Evolutionary conservation across 1,140 invertebrate genomes (phyloP).

Genomic region (Caenorhabditis latens): DNA sequence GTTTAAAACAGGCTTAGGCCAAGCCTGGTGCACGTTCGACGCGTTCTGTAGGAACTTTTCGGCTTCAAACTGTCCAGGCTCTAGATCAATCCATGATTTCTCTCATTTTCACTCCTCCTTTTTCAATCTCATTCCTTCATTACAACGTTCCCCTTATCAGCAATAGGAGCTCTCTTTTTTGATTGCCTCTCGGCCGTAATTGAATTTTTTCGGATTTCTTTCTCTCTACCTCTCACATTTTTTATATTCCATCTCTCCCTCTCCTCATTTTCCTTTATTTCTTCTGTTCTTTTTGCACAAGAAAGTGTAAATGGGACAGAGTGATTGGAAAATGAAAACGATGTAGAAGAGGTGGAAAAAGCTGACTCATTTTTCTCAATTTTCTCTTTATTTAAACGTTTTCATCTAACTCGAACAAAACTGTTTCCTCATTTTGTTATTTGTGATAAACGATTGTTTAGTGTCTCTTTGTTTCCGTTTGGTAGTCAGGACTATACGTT

Average conservation of each 20-base stretch:
- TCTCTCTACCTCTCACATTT: not conserved
- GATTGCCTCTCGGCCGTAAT: not conserved
- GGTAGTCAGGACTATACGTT: too few species aligned
- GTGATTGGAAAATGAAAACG: not conserved
- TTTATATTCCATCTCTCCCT: not conserved
- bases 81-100: too few species aligned
- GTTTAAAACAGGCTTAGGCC: too few species aligned
- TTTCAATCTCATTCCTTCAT: not conserved
- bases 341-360: too few species aligned
- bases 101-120: too few species aligned
- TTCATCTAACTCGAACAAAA: not conserved
- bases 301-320: not conserved
- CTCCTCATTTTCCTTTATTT: not conserved
- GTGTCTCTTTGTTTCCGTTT: too few species aligned
- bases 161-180: not conserved
- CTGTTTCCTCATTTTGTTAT: too few species aligned
- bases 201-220: not conserved
- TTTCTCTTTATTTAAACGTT: not conserved
- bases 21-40: too few species aligned
- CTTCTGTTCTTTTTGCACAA: not conserved
- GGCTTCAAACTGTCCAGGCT: too few species aligned
- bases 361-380: conserved; percentile 6
- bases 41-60: too few species aligned
- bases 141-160: not conserved
- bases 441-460: too few species aligned